These are phyloP conservation scores for Brachypalpus laphriformis DNA, from an alignment of 2,888 invertebrate species.

Conservation along the genomic window DNA sequence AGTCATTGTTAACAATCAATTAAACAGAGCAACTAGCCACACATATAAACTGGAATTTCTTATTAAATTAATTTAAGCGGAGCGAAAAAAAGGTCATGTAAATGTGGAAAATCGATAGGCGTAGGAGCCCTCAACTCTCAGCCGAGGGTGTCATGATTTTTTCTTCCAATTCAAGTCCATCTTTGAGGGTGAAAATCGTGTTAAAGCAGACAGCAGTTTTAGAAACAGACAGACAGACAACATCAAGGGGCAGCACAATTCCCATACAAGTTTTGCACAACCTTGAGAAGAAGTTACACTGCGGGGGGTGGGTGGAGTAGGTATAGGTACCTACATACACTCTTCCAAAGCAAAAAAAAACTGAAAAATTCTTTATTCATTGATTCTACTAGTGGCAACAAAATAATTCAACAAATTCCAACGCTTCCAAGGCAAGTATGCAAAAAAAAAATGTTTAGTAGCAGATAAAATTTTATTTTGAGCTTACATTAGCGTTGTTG, in stretches of 20 bases:
- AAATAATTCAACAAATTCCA: slow-evolving; percentile 26
- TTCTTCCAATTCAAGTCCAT: neutral
- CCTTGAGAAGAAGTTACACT: neutral
- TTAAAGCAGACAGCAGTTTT: neutral
- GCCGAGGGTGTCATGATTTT: slow-evolving; percentile 25
- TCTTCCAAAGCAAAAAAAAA: neutral
- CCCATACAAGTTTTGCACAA: neutral
- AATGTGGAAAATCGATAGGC: slow-evolving; percentile 55
- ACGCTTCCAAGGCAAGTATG: slow-evolving; percentile 8
- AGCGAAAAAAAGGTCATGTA: slow-evolving; percentile 1
- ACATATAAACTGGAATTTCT: neutral
- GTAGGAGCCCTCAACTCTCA: no score
- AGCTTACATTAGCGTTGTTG: slow-evolving; percentile 71
- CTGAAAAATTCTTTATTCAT: neutral
- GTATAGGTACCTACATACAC: slow-evolving; percentile 14
- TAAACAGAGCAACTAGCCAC: neutral
- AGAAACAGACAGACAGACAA: neutral
- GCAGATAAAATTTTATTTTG: neutral
- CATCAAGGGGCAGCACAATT: no score
- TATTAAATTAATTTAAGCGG: slow-evolving; percentile 40
- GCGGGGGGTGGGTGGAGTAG: neutral
- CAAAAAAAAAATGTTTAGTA: neutral
- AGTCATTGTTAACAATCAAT: slow-evolving; percentile 26
- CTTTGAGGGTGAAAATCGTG: neutral
- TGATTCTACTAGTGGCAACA: slow-evolving; percentile 27